phyloP scores from a whole-genome alignment of 2,113 vertebrate species.

The Microtus oregoni region DNA sequence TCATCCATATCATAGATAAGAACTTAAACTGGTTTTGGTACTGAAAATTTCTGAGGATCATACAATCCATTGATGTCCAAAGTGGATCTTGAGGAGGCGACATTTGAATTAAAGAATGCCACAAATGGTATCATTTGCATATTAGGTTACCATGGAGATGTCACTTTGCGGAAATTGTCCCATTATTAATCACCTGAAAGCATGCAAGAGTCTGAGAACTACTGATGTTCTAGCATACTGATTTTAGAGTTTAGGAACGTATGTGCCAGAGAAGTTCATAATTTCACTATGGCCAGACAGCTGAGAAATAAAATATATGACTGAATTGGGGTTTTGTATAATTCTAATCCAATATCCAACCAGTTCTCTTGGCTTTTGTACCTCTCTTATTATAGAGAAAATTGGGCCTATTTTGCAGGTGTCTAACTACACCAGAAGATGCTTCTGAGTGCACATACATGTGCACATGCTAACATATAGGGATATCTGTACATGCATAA shows the following conservation, averaged over 20 bases:
- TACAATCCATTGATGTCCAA: slow-evolving; percentile 1
- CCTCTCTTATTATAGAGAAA: not conserved
- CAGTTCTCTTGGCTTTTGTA: not conserved
- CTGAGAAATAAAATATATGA: not conserved
- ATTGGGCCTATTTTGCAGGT: not conserved
- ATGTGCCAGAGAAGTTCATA: not conserved
- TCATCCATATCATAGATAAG: not conserved
- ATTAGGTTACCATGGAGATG: not conserved
- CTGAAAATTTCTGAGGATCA: not conserved
- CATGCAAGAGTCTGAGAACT: not conserved
- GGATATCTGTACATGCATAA: too few species aligned
- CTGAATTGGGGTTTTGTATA: not conserved
- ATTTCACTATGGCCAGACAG: not conserved
- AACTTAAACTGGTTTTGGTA: not conserved
- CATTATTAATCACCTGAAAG: not conserved
- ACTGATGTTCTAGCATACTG: not conserved
- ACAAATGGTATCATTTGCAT: not conserved
- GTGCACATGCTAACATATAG: too few species aligned
- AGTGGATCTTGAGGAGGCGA: not conserved
- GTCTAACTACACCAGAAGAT: not conserved
- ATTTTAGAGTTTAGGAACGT: slow-evolving; percentile 22
- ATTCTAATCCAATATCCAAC: not conserved
- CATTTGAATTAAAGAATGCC: slow-evolving; percentile 20
- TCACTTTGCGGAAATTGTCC: not conserved
- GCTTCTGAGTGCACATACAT: not conserved